These are phyloP conservation scores for Datnioides undecimradiatus DNA, from an alignment of 2,113 vertebrate species.

Conservation along the genomic window DNA sequence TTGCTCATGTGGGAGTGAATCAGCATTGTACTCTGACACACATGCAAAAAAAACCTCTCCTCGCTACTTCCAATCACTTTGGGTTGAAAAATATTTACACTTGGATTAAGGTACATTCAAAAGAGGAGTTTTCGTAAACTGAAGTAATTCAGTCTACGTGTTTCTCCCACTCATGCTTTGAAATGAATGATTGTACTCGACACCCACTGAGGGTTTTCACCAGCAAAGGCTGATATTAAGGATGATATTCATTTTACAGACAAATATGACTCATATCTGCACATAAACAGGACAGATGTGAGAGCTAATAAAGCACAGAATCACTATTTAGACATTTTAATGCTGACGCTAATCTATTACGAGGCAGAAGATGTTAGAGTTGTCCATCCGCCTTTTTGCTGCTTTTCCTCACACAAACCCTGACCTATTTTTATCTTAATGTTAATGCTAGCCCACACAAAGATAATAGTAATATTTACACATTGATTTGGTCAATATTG, in stretches of 20 bases:
- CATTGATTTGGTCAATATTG: not conserved
- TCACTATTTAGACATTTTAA: constrained; percentile 26
- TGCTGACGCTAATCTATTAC: not conserved
- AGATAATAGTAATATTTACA: not conserved
- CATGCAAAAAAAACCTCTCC: not conserved
- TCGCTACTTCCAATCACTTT: constrained; percentile 22
- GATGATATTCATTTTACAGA: constrained; percentile 37
- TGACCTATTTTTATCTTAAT: not conserved
- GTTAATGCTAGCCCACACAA: not conserved
- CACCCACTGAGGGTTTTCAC: constrained; percentile 22
- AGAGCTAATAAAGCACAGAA: constrained; percentile 2
- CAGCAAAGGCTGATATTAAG: constrained; percentile 22
- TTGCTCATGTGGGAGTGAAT: constrained; percentile 46
- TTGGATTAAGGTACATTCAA: constrained; percentile 1
- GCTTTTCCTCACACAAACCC: not conserved
- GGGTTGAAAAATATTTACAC: constrained; percentile 40
- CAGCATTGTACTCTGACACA: constrained; percentile 47
- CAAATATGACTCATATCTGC: constrained; percentile 33
- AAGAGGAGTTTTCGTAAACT: constrained; percentile 15
- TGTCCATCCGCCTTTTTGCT: not conserved
- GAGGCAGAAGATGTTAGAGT: not conserved
- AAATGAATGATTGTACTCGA: constrained; percentile 33
- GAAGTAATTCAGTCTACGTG: constrained; percentile 16
- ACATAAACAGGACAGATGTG: constrained; percentile 21
- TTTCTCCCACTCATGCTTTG: constrained; percentile 52